Percentiles rank a stretch among this genome's conserved stretches.
These are phyloP conservation scores for Xiphias gladius DNA, from an alignment of 2,113 vertebrate genomes.

Conservation along the genomic window DNA sequence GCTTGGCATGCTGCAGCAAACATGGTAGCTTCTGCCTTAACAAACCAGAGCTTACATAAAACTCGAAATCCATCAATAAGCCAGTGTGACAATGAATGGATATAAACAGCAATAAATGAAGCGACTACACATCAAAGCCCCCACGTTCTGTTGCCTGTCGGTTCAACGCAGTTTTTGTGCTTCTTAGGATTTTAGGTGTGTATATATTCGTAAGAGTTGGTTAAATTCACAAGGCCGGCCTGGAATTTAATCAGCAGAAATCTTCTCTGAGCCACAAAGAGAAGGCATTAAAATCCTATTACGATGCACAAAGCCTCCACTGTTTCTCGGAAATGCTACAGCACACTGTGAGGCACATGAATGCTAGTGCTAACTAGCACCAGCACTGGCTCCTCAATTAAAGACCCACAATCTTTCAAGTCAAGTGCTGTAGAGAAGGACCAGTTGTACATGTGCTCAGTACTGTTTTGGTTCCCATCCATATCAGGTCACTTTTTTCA, in stretches of 20 bases:
- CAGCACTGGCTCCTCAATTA: constrained; percentile 33
- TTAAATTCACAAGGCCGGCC: constrained; percentile 64
- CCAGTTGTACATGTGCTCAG: background rate
- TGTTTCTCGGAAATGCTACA: constrained; percentile 71
- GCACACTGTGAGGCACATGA: constrained; percentile 57
- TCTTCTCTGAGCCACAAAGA: constrained; percentile 71
- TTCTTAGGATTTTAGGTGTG: constrained; percentile 56
- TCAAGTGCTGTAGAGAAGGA: constrained; percentile 26
- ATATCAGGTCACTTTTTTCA: background rate
- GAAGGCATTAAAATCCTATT: constrained; percentile 83
- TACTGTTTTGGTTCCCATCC: background rate
- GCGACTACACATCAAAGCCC: constrained; percentile 50
- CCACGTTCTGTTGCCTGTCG: background rate
- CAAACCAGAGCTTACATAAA: constrained; percentile 38
- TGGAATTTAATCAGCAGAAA: constrained; percentile 80
- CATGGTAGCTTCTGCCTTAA: constrained; percentile 24
- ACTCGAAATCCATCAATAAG: constrained; percentile 52
- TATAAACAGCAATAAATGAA: constrained; percentile 18
- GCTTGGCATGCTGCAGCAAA: constrained; percentile 49
- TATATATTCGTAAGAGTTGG: constrained; percentile 55
- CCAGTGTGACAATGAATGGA: constrained; percentile 23
- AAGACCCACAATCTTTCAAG: constrained; percentile 44
- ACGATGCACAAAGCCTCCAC: constrained; percentile 78
- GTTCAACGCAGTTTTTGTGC: background rate
- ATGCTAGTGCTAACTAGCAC: constrained; percentile 61